A percentile compares a stretch with the other conserved stretches of the same genome.
Conservation (phyloP, 2,888 invertebrate species). For the Philereme vetulata region DNA sequence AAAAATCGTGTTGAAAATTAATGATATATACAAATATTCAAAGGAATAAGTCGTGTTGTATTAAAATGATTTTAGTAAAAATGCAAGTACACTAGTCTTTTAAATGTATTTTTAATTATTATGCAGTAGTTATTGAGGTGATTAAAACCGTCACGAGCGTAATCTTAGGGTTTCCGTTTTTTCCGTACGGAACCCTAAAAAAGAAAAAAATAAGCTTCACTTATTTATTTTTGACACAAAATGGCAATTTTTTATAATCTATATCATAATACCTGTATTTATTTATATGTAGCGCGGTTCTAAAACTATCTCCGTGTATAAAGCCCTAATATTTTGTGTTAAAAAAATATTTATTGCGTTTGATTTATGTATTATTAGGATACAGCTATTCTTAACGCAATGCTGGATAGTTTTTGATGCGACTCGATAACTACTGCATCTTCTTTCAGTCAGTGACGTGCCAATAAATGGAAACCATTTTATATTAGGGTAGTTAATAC, state of each 20-base stretch:
- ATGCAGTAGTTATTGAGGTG: constrained; percentile 42
- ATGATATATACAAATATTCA: no score
- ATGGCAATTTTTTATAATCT: not conserved
- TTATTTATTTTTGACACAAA: constrained; percentile 12
- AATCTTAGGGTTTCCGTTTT: no score
- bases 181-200: no score
- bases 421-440: constrained; percentile 49
- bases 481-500: constrained; percentile 70
- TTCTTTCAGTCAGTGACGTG: constrained; percentile 69
- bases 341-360: constrained; percentile 55
- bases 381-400: constrained; percentile 70
- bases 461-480: constrained; percentile 72
- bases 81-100: constrained; percentile 36
- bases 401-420: constrained; percentile 15
- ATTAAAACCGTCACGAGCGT: no score
- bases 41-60: no score
- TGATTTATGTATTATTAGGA: constrained; percentile 72
- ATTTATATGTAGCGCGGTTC: no score
- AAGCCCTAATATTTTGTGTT: constrained; percentile 18
- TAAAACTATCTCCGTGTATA: constrained; percentile 5
- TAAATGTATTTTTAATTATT: constrained; percentile 37
- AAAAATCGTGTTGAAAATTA: no score
- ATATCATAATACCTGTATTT: no score
- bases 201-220: constrained; percentile 3
- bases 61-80: not conserved